Base-by-base conservation (phyloP, 2,113 vertebrate genomes). In the Thinocorus orbignyianus region DNA sequence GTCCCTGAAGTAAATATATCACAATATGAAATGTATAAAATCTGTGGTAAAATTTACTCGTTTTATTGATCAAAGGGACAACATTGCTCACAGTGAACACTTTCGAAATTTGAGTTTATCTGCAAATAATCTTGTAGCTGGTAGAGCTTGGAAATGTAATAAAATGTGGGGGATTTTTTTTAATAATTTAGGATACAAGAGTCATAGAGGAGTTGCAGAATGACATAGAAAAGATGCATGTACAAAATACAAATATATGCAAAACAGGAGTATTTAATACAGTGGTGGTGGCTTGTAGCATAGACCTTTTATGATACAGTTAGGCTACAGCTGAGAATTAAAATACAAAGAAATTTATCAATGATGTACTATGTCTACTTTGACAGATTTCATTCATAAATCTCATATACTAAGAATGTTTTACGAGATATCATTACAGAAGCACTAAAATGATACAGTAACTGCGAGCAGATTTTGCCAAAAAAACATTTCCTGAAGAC, bases 341-440 rank as follows among this genome's bases (percentile, higher is more conserved):
- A 72, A 80, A 60, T 31, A 16, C 6, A n/a, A 89, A 68, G 37
- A 37, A 51, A 86, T 86, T 72, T 61, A 44, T 65, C 76, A 79
- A 35, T 41, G 1, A 31, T 28, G 72, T 71, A 54, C 72, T 81
- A 44, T 0, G 0, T 71, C 6, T 41, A 17, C 10, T 57, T 28
- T 44, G 80, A 89, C 86, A 86, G 37, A 28, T 72, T 95, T 95
- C 93, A 96, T 96, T 97, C 95, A 97, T 85, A 91, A 96, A 69
- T 85, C 88, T 94, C 17, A 0, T 49, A 15, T 12, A 37, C 49
- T 26, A 57, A 52, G n/a, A 91, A 25, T 10, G 0, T 84, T 92
- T 93, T 89, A 79, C 2, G 6, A 94, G 57, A 18, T 48, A n/a
- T 37, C 84, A 33, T 94, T 93, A 64, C 37, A 86, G 70, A 92